phyloP scores from a whole-genome alignment of 2,888 invertebrate species.

The Athalia rosae region DNA sequence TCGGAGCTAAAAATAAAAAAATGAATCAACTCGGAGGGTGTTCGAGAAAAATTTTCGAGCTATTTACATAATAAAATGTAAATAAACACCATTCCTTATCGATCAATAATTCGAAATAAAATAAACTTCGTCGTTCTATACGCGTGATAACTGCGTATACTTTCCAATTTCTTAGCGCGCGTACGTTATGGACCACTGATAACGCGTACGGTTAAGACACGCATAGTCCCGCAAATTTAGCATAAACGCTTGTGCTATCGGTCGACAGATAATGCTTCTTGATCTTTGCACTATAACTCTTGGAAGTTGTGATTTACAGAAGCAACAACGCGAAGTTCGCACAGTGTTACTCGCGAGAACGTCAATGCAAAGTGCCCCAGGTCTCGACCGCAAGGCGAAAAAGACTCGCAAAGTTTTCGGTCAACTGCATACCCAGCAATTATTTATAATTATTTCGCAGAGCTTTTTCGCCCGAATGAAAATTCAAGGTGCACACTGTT shows the following conservation, averaged over 20 bases:
- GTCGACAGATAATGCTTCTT: constrained; percentile 51
- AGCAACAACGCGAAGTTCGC: background rate
- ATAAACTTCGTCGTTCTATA: constrained; percentile 9
- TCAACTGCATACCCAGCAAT: background rate
- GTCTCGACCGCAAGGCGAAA: background rate
- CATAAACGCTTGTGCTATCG: constrained; percentile 44
- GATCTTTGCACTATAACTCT: constrained; percentile 53
- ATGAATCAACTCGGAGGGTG: too few relatives aligned
- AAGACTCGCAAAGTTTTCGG: background rate
- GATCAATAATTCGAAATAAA: background rate
- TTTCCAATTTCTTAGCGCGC: constrained; percentile 13
- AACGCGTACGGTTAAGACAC: constrained; percentile 1
- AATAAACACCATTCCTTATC: background rate
- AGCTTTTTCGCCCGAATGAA: constrained; percentile 15
- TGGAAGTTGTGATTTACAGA: constrained; percentile 42
- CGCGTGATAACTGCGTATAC: constrained; percentile 6
- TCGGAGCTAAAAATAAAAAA: too few relatives aligned
- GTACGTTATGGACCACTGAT: constrained; percentile 18
- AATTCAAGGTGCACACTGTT: constrained; percentile 35
- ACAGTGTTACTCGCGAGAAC: constrained; percentile 31
- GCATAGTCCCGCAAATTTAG: constrained; percentile 18
- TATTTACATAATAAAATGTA: background rate
- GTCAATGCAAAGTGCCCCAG: constrained; percentile 18
- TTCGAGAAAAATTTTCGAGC: too few relatives aligned
- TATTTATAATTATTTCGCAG: background rate